Conservation (phyloP, 2,113 vertebrate genomes). For the Acanthisitta chloris region DNA sequence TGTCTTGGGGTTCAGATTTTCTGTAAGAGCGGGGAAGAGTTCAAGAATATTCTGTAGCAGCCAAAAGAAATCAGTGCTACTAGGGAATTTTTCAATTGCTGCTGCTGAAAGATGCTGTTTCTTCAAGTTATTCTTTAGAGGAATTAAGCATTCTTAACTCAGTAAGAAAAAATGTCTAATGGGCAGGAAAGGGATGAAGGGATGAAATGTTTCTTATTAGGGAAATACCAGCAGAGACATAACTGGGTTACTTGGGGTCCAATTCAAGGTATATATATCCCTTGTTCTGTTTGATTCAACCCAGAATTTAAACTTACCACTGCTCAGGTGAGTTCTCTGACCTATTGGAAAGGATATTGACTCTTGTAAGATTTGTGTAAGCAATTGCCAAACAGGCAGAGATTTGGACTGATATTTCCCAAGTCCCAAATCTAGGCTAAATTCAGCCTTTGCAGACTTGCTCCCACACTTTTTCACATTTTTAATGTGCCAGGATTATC, state of each 20-base stretch:
- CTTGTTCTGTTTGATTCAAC: background rate
- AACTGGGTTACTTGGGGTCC: background rate
- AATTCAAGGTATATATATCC: background rate
- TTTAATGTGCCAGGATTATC: background rate
- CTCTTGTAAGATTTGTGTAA: background rate
- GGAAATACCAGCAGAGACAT: background rate
- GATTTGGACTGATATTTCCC: background rate
- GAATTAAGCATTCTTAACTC: background rate
- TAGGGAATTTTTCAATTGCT: background rate
- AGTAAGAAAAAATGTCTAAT: background rate
- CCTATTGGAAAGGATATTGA: background rate
- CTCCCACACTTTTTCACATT: background rate
- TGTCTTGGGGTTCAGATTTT: background rate
- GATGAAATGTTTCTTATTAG: background rate
- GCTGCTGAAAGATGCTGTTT: background rate
- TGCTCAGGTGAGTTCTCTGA: background rate
- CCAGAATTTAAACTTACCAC: background rate
- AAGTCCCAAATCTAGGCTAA: background rate
- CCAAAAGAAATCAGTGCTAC: background rate
- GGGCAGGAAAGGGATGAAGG: background rate
- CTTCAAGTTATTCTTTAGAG: background rate
- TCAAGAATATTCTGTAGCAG: background rate
- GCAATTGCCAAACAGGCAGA: background rate
- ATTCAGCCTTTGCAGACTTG: background rate
- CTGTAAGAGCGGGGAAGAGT: background rate